A percentile compares a stretch with the other conserved stretches of the same genome.
Conservation (phyloP, 2,797 vertebrate genomes). For the Silurus aristotelis region DNA sequence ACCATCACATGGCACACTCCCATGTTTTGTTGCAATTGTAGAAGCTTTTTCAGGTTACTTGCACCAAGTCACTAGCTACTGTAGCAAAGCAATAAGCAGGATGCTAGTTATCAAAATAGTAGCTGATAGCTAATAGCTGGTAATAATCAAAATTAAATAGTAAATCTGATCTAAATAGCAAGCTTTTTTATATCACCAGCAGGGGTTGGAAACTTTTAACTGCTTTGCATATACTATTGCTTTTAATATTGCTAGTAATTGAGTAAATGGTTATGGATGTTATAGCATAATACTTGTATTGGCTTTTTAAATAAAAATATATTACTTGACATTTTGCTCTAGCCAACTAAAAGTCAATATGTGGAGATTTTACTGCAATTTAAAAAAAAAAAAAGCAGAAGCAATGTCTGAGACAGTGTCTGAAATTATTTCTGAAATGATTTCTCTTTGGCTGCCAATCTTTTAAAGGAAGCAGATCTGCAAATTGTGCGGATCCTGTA, state of each 20-base stretch:
- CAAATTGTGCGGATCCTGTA: neutral
- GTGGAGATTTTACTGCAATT: neutral
- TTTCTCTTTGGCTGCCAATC: neutral
- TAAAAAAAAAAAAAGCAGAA: neutral
- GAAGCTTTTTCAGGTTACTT: neutral
- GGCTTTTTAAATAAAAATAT: too few relatives aligned
- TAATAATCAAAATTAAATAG: neutral
- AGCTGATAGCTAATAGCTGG: neutral
- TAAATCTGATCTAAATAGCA: neutral
- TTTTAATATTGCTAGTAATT: neutral
- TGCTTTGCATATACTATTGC: too few relatives aligned
- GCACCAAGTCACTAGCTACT: neutral
- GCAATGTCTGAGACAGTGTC: neutral
- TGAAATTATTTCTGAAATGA: too few relatives aligned
- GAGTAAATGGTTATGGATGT: neutral
- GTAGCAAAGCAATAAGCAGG: neutral
- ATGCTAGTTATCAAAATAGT: neutral
- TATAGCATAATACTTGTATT: too few relatives aligned
- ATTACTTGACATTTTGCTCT: neutral
- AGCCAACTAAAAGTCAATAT: neutral
- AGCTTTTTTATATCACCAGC: neutral
- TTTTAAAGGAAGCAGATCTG: neutral
- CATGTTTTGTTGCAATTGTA: slow-evolving; percentile 2
- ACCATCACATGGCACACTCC: neutral
- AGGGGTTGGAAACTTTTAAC: too few relatives aligned